These are phyloP conservation scores for Phalera bucephala DNA, from an alignment of 2,888 invertebrate genomes.

Conservation along the genomic window DNA sequence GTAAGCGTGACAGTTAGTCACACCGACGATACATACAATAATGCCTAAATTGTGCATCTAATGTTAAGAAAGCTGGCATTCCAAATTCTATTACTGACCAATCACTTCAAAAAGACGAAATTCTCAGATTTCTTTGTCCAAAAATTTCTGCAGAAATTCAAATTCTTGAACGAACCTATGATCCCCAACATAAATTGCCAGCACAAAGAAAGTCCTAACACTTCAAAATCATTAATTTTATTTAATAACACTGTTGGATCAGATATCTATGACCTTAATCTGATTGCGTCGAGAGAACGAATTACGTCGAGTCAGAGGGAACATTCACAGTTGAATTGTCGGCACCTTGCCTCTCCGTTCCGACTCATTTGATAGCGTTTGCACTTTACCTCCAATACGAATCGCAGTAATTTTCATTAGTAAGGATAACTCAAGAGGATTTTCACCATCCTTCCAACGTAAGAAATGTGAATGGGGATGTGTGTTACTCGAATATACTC, in stretches of 20 bases:
- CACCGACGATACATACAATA: too few species aligned
- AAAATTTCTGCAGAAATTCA: not conserved
- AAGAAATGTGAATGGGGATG: too few species aligned
- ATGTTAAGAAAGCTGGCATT: too few species aligned
- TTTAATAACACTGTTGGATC: slow-evolving; percentile 43
- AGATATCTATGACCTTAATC: slow-evolving; percentile 56
- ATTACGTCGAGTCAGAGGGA: slow-evolving; percentile 57
- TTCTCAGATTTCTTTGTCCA: too few species aligned
- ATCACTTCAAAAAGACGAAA: too few species aligned
- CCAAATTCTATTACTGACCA: too few species aligned
- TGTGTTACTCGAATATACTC: too few species aligned
- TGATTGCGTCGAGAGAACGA: slow-evolving; percentile 53
- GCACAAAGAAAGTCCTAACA: slow-evolving; percentile 17
- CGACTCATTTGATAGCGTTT: slow-evolving; percentile 63
- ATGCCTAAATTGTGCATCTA: too few species aligned
- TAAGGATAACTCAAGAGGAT: slow-evolving; percentile 34
- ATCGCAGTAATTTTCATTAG: slow-evolving; percentile 55
- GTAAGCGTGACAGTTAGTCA: too few species aligned
- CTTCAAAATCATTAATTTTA: slow-evolving; percentile 38
- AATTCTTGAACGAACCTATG: not conserved
- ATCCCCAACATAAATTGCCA: slow-evolving; percentile 18
- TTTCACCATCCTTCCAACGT: too few species aligned
- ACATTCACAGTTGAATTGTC: slow-evolving; percentile 59
- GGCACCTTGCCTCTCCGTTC: slow-evolving; percentile 57
- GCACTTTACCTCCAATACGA: slow-evolving; percentile 56